A percentile compares a stretch with the other conserved stretches of the same genome.
phyloP scores from a whole-genome alignment of 2,888 invertebrate species.

The Argyresthia goedartella region DNA sequence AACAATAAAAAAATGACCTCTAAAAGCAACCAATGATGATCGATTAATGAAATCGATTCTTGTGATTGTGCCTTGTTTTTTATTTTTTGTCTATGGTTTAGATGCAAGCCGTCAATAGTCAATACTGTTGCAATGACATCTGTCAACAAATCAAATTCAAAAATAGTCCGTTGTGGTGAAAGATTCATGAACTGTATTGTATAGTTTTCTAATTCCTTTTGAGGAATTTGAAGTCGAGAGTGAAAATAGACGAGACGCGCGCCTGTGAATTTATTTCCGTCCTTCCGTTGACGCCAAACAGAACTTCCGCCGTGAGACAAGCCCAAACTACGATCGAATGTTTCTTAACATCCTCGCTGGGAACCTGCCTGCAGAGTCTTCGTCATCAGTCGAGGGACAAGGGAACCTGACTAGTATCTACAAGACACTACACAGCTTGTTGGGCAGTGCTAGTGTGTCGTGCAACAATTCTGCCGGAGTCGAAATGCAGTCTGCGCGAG shows the following conservation, averaged over 20 bases:
- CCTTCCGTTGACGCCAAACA: neutral
- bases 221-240: no score
- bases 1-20: no score
- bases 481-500: constrained; percentile 34
- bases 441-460: constrained; percentile 23
- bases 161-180: neutral
- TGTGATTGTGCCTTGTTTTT: no score
- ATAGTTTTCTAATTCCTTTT: no score
- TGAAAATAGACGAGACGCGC: neutral
- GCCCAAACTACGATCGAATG: constrained; percentile 26
- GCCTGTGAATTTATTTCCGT: neutral
- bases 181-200: neutral
- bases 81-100: neutral
- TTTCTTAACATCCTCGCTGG: constrained; percentile 30
- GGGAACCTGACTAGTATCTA: constrained; percentile 32
- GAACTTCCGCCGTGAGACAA: neutral
- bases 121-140: neutral
- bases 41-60: no score
- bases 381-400: neutral
- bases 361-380: constrained; percentile 8
- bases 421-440: constrained; percentile 32
- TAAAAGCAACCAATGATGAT: no score
- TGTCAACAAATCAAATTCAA: neutral
- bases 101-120: neutral
- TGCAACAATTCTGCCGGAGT: constrained; percentile 14